phyloP scores from a whole-genome alignment of 1,140 invertebrate species.

The Lepidurus couesii region DNA sequence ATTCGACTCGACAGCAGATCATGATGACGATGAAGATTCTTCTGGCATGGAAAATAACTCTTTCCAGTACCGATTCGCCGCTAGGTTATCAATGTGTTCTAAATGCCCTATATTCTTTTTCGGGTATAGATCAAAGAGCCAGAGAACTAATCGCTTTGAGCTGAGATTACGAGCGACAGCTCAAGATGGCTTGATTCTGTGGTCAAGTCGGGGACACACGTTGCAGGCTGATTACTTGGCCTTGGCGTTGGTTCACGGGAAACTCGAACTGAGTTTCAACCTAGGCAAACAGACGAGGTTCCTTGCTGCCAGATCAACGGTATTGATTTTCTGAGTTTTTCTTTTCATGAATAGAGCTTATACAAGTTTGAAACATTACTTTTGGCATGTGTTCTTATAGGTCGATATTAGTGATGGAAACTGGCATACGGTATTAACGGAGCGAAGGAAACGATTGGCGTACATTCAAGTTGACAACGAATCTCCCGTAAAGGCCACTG shows the following conservation, averaged over 20 bases:
- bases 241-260: slow-evolving; percentile 55
- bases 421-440: slow-evolving; percentile 64
- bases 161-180: slow-evolving; percentile 59
- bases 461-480: slow-evolving; percentile 62
- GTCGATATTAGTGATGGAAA: slow-evolving; percentile 61
- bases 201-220: slow-evolving; percentile 55
- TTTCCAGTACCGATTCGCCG: not conserved
- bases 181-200: slow-evolving; percentile 62
- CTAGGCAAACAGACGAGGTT: slow-evolving; percentile 55
- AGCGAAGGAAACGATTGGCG: slow-evolving; percentile 59
- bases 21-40: slow-evolving; percentile 45
- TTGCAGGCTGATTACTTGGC: slow-evolving; percentile 53
- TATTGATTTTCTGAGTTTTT: slow-evolving; percentile 37
- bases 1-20: slow-evolving; percentile 43
- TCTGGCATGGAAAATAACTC: slow-evolving; percentile 20
- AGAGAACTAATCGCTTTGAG: slow-evolving; percentile 63
- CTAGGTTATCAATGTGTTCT: slow-evolving; percentile 11
- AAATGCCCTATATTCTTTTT: not conserved
- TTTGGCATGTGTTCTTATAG: slow-evolving; percentile 41
- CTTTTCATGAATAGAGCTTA: not conserved
- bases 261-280: slow-evolving; percentile 58
- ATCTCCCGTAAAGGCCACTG: slow-evolving; percentile 54
- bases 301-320: slow-evolving; percentile 51
- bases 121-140: slow-evolving; percentile 51
- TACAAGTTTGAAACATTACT: not conserved